These are phyloP conservation scores for Calliphora vicina DNA, from an alignment of 1,140 invertebrate genomes.

Conservation along the genomic window DNA sequence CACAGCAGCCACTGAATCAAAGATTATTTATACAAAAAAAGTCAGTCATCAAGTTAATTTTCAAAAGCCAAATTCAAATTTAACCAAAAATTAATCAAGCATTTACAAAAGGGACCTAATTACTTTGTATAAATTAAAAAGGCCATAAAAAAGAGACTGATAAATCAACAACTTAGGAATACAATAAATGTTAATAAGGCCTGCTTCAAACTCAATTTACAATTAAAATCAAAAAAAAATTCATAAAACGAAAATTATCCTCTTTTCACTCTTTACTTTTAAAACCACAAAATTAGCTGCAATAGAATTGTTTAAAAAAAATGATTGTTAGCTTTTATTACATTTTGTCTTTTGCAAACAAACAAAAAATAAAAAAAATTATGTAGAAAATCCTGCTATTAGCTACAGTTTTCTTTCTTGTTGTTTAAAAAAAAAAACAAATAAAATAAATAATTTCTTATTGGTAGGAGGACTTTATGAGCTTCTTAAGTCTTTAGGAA, in stretches of 20 bases:
- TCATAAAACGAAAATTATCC: background rate
- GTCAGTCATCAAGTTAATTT: background rate
- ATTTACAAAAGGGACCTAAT: constrained; percentile 13
- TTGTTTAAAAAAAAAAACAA: too few relatives aligned
- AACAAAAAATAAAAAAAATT: too few relatives aligned
- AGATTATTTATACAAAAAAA: background rate
- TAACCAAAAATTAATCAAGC: background rate
- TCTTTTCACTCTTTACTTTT: background rate
- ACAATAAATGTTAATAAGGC: constrained; percentile 30
- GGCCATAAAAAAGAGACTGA: background rate
- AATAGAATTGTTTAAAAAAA: constrained; percentile 4
- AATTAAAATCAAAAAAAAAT: constrained; percentile 18
- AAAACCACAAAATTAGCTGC: constrained; percentile 21
- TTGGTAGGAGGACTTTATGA: too few relatives aligned
- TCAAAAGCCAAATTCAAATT: background rate
- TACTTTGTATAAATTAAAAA: background rate
- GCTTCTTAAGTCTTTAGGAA: background rate
- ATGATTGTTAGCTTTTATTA: constrained; percentile 4
- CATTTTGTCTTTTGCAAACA: background rate
- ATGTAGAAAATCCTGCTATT: background rate
- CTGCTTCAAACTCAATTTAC: constrained; percentile 16
- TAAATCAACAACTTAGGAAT: background rate
- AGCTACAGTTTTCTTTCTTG: background rate
- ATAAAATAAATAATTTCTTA: too few relatives aligned
- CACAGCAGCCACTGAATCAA: background rate